Evolutionary conservation across 2,797 vertebrate genomes (phyloP).

Genomic region (Miichthys miiuy): DNA sequence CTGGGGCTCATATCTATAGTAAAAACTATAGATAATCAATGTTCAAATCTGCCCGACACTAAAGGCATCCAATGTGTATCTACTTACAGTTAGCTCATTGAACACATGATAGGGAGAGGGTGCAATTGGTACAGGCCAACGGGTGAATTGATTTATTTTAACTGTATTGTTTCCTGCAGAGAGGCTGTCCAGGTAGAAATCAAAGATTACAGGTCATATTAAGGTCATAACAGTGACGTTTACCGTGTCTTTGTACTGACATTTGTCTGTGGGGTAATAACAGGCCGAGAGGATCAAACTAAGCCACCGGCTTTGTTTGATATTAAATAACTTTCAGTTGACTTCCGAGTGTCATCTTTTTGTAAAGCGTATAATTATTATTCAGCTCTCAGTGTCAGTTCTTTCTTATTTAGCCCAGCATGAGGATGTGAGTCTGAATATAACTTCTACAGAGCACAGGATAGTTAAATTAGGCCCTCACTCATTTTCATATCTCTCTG

Average conservation of each 20-base stretch:
- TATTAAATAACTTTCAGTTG: neutral
- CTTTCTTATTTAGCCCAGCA: neutral
- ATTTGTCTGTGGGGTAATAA: neutral
- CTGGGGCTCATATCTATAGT: constrained; percentile 38
- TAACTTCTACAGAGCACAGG: neutral
- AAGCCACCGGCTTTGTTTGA: neutral
- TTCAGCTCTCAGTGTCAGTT: neutral
- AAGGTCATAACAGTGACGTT: neutral
- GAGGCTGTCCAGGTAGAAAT: constrained; percentile 3
- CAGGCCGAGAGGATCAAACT: neutral
- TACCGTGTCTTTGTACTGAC: neutral
- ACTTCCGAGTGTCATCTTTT: neutral
- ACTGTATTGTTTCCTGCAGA: constrained; percentile 1
- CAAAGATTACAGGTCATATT: neutral
- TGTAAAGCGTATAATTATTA: neutral
- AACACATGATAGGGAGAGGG: constrained; percentile 48
- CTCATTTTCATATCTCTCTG: constrained; percentile 44
- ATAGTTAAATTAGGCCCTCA: neutral
- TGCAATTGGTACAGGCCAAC: constrained; percentile 15
- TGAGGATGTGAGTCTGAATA: neutral
- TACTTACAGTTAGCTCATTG: constrained; percentile 28
- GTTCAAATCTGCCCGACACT: constrained; percentile 28
- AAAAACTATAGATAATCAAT: constrained; percentile 63
- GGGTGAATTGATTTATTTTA: constrained; percentile 28
- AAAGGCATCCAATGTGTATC: constrained; percentile 35